Conservation (phyloP, 2,888 invertebrate genomes). For the Rapana venosa region DNA sequence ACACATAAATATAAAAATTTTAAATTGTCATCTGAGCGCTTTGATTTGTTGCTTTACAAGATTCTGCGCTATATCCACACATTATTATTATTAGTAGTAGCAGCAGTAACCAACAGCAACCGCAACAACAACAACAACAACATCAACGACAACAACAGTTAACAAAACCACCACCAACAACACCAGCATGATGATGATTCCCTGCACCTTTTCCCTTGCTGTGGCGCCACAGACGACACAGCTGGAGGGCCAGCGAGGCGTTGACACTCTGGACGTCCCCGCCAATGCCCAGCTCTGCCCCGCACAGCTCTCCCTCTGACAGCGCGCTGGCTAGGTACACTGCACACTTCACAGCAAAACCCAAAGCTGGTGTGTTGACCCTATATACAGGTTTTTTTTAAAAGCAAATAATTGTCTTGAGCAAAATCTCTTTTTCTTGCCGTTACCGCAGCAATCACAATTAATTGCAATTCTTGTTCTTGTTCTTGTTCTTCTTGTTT, state of each 20-base stretch:
- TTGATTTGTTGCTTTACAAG: no score
- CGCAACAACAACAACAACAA: background rate
- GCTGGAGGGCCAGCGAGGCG: constrained; percentile 91
- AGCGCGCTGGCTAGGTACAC: constrained; percentile 58
- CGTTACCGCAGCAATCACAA: no score
- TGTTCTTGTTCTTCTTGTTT: no score
- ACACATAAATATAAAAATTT: no score
- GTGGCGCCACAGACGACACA: constrained; percentile 88
- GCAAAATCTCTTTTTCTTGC: no score
- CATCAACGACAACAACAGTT: background rate
- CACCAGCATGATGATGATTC: background rate
- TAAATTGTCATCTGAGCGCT: no score
- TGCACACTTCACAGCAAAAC: background rate
- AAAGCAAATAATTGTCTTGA: no score
- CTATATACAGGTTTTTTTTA: no score
- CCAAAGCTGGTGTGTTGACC: no score
- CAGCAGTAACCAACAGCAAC: background rate
- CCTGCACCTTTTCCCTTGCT: constrained; percentile 25
- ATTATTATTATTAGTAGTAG: no score
- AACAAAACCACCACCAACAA: background rate
- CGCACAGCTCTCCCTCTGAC: constrained; percentile 81
- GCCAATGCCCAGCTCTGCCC: constrained; percentile 78
- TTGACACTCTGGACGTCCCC: constrained; percentile 85
- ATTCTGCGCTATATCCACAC: no score
- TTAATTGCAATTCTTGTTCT: no score